phyloP scores from a whole-genome alignment of 2,888 invertebrate species.

The Neelides folsomi region DNA sequence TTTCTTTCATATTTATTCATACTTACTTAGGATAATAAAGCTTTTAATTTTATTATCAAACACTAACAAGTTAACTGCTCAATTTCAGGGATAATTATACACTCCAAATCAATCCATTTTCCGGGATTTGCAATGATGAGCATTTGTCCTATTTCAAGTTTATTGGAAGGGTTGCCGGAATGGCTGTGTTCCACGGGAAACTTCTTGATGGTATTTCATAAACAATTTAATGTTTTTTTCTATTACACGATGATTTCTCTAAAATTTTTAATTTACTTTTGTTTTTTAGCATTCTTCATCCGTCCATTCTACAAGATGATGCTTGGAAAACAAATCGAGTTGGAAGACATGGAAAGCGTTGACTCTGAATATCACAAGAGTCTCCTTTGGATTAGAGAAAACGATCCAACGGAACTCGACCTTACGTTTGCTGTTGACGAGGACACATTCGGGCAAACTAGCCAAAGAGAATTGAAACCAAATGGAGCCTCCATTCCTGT shows the following conservation, averaged over 20 bases:
- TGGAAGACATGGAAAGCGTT: slow-evolving; percentile 97
- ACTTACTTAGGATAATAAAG: not conserved
- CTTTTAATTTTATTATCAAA: not conserved
- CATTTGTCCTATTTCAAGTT: slow-evolving; percentile 97
- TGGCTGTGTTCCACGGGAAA: slow-evolving; percentile 99
- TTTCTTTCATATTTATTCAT: not conserved
- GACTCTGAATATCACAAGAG: slow-evolving; percentile 99
- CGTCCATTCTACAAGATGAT: slow-evolving; percentile 99
- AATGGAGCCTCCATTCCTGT: slow-evolving; percentile 80
- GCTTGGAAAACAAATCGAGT: slow-evolving; percentile 80
- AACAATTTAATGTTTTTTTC: no score
- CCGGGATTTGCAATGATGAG: slow-evolving; percentile 94
- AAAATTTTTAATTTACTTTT: not conserved
- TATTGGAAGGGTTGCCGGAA: slow-evolving; percentile 93
- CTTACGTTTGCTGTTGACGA: slow-evolving; percentile 93
- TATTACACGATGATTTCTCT: no score
- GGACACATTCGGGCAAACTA: slow-evolving; percentile 89
- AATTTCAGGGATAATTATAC: slow-evolving; percentile 81
- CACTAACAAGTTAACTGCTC: not conserved
- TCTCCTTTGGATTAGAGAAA: slow-evolving; percentile 84
- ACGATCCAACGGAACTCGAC: slow-evolving; percentile 87
- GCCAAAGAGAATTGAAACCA: slow-evolving; percentile 77
- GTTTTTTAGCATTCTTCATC: slow-evolving; percentile 85
- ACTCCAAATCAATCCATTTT: slow-evolving; percentile 95
- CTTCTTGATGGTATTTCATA: slow-evolving; percentile 65